phyloP scores from a whole-genome alignment of 2,888 invertebrate species.

The Heliconius erato region DNA sequence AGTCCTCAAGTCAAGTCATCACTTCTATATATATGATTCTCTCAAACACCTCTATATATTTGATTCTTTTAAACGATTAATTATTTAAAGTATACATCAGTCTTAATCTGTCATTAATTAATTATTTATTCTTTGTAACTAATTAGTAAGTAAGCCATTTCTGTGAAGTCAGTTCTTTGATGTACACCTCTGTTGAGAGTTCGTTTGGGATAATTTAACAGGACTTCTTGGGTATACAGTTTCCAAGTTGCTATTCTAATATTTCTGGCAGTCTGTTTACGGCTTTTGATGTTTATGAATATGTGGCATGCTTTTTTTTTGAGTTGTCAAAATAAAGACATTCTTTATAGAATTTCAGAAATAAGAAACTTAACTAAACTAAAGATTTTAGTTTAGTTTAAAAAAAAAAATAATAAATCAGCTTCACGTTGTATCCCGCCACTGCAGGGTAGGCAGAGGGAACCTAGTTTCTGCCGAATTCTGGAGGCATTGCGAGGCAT shows the following conservation, averaged over 20 bases:
- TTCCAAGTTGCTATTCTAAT: constrained; percentile 54
- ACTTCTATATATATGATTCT: neutral
- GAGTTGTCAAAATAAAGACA: neutral
- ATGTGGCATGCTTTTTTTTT: constrained; percentile 43
- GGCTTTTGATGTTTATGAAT: constrained; percentile 58
- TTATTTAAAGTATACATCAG: constrained; percentile 42
- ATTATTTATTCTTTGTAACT: constrained; percentile 59
- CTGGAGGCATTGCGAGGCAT: too few species aligned
- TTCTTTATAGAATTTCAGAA: neutral
- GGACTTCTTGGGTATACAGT: constrained; percentile 49
- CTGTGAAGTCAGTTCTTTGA: constrained; percentile 62
- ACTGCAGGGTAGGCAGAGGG: too few species aligned
- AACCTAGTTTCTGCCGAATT: too few species aligned
- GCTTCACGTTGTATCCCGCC: too few species aligned
- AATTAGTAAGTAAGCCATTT: constrained; percentile 53
- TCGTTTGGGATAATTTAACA: constrained; percentile 68
- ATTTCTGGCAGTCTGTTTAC: constrained; percentile 53
- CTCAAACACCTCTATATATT: neutral
- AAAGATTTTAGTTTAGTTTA: too few species aligned
- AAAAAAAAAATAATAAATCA: too few species aligned
- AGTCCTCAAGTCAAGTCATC: neutral
- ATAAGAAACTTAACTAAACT: too few species aligned
- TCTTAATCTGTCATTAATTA: constrained; percentile 60
- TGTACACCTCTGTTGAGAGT: constrained; percentile 60
- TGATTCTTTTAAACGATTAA: neutral